phyloP scores from a whole-genome alignment of 2,113 vertebrate species.

The Trogon surrucura region DNA sequence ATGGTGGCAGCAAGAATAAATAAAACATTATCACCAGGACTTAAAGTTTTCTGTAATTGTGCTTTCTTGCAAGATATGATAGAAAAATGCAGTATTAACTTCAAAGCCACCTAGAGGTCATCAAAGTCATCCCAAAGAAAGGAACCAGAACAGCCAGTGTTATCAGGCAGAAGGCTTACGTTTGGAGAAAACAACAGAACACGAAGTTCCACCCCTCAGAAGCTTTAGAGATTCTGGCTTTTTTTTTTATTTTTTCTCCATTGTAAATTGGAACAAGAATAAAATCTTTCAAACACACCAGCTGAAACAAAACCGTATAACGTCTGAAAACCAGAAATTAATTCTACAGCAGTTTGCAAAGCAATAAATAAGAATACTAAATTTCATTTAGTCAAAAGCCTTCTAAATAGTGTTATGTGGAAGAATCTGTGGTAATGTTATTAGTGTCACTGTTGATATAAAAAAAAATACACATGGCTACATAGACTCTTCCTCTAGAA shows the following conservation, averaged over 20 bases:
- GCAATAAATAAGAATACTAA: slow-evolving; percentile 5
- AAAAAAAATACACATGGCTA: neutral
- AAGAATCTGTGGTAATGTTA: slow-evolving; percentile 3
- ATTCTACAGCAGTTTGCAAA: slow-evolving; percentile 17
- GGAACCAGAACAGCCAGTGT: neutral
- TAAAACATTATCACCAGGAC: neutral
- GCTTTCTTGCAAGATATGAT: neutral
- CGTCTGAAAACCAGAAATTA: neutral
- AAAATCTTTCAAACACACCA: neutral
- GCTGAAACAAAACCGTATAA: neutral
- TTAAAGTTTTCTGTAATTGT: neutral
- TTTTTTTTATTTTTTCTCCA: neutral
- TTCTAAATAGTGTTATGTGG: neutral
- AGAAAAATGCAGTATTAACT: neutral
- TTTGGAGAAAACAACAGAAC: neutral
- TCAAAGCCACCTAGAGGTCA: neutral
- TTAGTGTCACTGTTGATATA: slow-evolving; percentile 34
- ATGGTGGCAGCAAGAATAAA: neutral
- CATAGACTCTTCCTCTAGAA: neutral
- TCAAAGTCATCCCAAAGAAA: neutral
- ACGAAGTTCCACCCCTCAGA: neutral
- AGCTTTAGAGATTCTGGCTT: neutral
- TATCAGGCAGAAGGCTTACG: neutral
- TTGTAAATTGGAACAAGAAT: neutral
- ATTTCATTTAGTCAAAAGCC: slow-evolving; percentile 20